A percentile compares a stretch with the other conserved stretches of the same genome.
These are phyloP conservation scores for Myripristis jacobus DNA, from an alignment of 2,797 vertebrate species.

Conservation along the genomic window DNA sequence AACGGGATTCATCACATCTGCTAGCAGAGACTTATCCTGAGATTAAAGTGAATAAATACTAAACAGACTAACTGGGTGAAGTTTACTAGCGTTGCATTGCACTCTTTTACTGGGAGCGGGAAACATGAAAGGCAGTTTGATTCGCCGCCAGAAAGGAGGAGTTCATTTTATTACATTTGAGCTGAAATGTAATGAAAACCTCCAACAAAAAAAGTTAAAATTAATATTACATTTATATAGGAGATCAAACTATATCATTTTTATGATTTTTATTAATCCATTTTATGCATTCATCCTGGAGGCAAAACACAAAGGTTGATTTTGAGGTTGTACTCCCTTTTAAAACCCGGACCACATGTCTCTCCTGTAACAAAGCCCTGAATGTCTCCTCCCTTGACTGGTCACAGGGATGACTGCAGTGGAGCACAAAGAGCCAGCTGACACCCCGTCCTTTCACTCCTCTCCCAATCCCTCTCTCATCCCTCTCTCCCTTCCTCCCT, in stretches of 20 bases:
- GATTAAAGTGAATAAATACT: conserved; percentile 65
- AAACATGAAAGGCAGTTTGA: conserved; percentile 18
- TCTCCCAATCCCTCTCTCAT: conserved; percentile 85
- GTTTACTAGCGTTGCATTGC: conserved; percentile 19
- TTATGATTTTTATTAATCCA: conserved; percentile 49
- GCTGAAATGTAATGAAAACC: conserved; percentile 14
- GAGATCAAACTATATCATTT: conserved; percentile 12
- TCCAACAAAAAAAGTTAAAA: conserved; percentile 11
- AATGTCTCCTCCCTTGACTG: conserved; percentile 89
- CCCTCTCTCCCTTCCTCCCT: conserved; percentile 75
- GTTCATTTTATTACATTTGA: conserved; percentile 9
- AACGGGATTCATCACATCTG: conserved; percentile 73
- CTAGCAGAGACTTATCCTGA: conserved; percentile 39
- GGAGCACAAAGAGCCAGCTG: conserved; percentile 90
- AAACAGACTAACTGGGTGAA: conserved; percentile 26
- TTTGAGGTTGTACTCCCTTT: conserved; percentile 74
- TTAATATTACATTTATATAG: conserved; percentile 19
- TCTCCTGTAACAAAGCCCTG: conserved; percentile 88
- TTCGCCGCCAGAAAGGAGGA: not conserved
- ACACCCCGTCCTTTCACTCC: conserved; percentile 86
- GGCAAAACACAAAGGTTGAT: conserved; percentile 71
- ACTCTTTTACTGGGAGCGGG: conserved; percentile 6
- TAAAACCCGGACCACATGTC: conserved; percentile 85
- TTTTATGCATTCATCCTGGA: conserved; percentile 66
- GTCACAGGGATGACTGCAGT: conserved; percentile 89